Evolutionary conservation across 2,888 invertebrate genomes (phyloP).

Genomic region (Apotomis capreana): DNA sequence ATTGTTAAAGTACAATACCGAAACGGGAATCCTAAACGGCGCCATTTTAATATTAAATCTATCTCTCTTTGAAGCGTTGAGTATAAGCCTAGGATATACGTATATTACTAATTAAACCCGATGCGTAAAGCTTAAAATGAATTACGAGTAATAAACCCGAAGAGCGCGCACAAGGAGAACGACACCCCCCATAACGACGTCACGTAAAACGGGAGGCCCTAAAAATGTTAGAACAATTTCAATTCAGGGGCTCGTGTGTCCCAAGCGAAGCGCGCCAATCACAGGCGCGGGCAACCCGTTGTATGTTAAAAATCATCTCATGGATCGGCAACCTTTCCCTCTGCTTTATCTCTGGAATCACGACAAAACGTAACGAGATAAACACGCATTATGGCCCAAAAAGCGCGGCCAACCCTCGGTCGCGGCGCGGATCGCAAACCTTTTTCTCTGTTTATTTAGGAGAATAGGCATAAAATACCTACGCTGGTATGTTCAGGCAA

Average conservation of each 20-base stretch:
- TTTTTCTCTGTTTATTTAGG: conserved; percentile 47
- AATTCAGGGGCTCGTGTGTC: conserved; percentile 23
- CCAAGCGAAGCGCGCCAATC: conserved; percentile 26
- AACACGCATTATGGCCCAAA: conserved; percentile 53
- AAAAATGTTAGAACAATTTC: conserved; percentile 37
- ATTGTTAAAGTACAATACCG: no score
- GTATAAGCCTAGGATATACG: background rate
- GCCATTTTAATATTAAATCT: no score
- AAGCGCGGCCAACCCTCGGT: conserved; percentile 37
- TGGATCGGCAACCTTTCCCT: conserved; percentile 42
- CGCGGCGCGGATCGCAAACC: conserved; percentile 43
- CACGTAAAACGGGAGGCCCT: conserved; percentile 32
- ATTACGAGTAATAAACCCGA: conserved; percentile 34
- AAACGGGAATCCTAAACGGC: no score
- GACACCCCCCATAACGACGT: conserved; percentile 31
- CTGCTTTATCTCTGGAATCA: conserved; percentile 50
- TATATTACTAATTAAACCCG: conserved; percentile 22
- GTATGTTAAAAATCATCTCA: conserved; percentile 50
- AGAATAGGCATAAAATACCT: conserved; percentile 46
- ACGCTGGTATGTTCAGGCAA: conserved; percentile 43
- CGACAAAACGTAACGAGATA: conserved; percentile 57
- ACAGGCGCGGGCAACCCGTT: conserved; percentile 11
- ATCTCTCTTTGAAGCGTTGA: no score
- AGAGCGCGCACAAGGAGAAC: conserved; percentile 14
- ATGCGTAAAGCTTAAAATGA: conserved; percentile 27